Evolutionary conservation across 2,113 vertebrate genomes (phyloP).

Genomic region (Atlantisia rogersi): DNA sequence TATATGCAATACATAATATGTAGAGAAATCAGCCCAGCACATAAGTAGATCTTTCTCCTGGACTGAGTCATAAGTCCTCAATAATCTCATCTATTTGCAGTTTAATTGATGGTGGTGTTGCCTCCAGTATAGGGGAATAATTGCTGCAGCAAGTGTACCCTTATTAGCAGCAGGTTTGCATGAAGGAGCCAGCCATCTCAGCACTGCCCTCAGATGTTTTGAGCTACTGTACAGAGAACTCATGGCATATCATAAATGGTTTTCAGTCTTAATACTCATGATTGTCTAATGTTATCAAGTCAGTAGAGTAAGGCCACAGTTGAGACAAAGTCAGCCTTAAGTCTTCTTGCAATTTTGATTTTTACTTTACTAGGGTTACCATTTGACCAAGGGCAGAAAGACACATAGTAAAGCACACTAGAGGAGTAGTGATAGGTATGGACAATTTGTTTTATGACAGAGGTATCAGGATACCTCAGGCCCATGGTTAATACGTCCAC

Average conservation of each 20-base stretch:
- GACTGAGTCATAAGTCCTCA: neutral
- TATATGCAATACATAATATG: neutral
- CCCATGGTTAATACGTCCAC: neutral
- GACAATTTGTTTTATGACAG: neutral
- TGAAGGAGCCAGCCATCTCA: neutral
- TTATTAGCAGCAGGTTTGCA: neutral
- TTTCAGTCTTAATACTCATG: neutral
- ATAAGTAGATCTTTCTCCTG: neutral
- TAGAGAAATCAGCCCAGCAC: neutral
- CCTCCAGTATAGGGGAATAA: neutral
- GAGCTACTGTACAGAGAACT: neutral
- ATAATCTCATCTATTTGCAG: neutral
- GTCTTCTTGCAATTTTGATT: neutral
- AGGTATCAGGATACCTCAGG: neutral
- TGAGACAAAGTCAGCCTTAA: neutral
- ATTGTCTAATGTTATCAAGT: neutral
- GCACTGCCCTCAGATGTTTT: neutral
- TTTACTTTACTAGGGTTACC: neutral
- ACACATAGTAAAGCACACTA: neutral
- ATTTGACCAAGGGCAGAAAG: neutral
- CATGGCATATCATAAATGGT: fast-evolving
- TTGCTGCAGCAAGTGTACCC: fast-evolving
- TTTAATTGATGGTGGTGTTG: neutral
- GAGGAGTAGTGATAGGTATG: neutral
- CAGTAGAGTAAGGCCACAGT: neutral